These are phyloP conservation scores for Numenius arquata DNA, from an alignment of 2,113 vertebrate species.

Conservation along the genomic window DNA sequence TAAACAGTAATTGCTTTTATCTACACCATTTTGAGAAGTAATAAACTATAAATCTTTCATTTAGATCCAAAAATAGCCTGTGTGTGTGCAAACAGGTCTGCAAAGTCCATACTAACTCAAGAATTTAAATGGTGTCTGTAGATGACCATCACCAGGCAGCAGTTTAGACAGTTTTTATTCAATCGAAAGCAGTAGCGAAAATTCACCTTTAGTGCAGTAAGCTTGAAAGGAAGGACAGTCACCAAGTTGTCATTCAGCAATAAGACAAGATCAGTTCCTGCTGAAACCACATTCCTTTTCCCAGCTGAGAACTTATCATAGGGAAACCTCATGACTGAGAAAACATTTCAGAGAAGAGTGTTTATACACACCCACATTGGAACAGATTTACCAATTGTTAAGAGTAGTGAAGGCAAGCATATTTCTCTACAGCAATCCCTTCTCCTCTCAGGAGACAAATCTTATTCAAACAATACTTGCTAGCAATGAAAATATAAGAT, in stretches of 20 bases:
- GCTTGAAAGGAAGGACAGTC: slow-evolving; percentile 1
- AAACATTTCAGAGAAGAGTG: slow-evolving; percentile 3
- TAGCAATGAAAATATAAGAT: neutral
- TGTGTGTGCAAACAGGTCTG: neutral
- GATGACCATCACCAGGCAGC: neutral
- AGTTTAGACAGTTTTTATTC: slow-evolving; percentile 26
- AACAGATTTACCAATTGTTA: slow-evolving; percentile 43
- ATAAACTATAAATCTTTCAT: neutral
- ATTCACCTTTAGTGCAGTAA: neutral
- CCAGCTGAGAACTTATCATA: neutral
- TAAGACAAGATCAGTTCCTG: slow-evolving; percentile 27
- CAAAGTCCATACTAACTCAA: neutral
- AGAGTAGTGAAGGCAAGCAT: slow-evolving; percentile 23
- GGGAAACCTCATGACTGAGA: neutral
- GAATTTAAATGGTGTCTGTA: slow-evolving; percentile 4
- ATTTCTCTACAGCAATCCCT: slow-evolving; percentile 29
- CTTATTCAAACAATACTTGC: slow-evolving; percentile 43
- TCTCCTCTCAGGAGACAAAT: slow-evolving; percentile 34
- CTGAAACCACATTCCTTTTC: slow-evolving; percentile 31
- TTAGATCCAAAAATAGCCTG: neutral
- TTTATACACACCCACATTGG: neutral
- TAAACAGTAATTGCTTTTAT: neutral
- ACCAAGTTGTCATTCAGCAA: slow-evolving; percentile 33
- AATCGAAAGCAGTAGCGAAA: neutral
- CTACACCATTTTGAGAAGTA: neutral